A percentile compares a stretch with the other conserved stretches of the same genome.
These are phyloP conservation scores for Euphonia xanthogaster DNA, from an alignment of 2,797 vertebrate genomes.

Conservation along the genomic window DNA sequence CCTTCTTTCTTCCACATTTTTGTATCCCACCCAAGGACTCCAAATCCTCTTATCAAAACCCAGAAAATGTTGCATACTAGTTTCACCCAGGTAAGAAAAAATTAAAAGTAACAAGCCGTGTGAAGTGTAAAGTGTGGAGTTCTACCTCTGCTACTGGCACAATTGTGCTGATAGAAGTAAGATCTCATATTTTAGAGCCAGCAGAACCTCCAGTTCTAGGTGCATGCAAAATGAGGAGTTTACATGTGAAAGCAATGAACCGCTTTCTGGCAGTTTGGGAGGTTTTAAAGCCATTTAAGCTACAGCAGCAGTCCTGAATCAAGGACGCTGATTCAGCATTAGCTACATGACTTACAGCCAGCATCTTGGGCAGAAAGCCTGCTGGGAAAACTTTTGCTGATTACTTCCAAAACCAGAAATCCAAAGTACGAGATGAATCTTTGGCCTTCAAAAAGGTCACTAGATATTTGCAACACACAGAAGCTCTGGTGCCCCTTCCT, in stretches of 20 bases:
- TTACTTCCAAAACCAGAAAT: neutral
- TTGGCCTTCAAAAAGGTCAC: slow-evolving; percentile 43
- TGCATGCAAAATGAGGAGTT: accelerated
- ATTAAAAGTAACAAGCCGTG: accelerated
- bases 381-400: neutral
- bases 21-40: neutral
- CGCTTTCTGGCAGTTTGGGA: neutral
- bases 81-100: neutral
- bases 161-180: neutral
- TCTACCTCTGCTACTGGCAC: neutral
- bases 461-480: slow-evolving; percentile 55
- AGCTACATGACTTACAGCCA: neutral
- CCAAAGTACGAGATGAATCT: slow-evolving; percentile 6
- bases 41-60: neutral
- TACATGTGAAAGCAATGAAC: neutral
- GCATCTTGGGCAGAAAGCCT: neutral
- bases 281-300: neutral
- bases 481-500: slow-evolving; percentile 14
- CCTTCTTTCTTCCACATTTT: neutral
- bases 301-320: neutral
- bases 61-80: neutral
- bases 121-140: neutral
- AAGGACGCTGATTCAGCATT: neutral
- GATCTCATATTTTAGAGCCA: neutral
- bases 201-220: neutral